Evolutionary conservation across 2,888 invertebrate species (phyloP).

Genomic region (Acanthoscelides obtectus): DNA sequence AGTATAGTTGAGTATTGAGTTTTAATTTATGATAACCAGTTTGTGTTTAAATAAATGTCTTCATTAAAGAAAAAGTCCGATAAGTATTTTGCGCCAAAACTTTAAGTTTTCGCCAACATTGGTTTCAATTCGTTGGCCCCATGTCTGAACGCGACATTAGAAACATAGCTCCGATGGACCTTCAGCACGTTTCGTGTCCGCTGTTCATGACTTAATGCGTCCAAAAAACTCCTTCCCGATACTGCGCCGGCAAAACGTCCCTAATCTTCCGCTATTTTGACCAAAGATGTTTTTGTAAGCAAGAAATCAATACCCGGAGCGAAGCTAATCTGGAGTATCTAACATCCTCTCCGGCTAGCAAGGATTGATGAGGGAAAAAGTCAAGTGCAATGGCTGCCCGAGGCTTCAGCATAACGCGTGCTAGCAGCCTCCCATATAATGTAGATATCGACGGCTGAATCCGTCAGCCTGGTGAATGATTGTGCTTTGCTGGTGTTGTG

Average conservation of each 20-base stretch:
- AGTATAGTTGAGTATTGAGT: too few relatives aligned
- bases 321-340: not conserved
- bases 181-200: not conserved
- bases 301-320: not conserved
- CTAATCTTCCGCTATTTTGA: not conserved
- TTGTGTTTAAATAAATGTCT: too few relatives aligned
- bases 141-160: too few relatives aligned
- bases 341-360: conserved; percentile 15
- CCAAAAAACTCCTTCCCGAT: not conserved
- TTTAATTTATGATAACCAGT: too few relatives aligned
- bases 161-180: too few relatives aligned
- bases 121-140: too few relatives aligned
- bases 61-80: too few relatives aligned
- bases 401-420: not conserved
- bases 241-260: not conserved
- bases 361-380: conserved; percentile 39
- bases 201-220: not conserved
- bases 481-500: not conserved
- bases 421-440: conserved; percentile 34
- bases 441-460: conserved; percentile 31
- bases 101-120: too few relatives aligned
- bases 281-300: not conserved
- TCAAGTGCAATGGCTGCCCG: conserved; percentile 35
- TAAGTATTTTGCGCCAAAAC: too few relatives aligned
- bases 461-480: not conserved